Evolutionary conservation across 2,888 invertebrate genomes (phyloP), one percentile per base, ranked within the genome.

Genomic region (Tinea trinotella): DNA sequence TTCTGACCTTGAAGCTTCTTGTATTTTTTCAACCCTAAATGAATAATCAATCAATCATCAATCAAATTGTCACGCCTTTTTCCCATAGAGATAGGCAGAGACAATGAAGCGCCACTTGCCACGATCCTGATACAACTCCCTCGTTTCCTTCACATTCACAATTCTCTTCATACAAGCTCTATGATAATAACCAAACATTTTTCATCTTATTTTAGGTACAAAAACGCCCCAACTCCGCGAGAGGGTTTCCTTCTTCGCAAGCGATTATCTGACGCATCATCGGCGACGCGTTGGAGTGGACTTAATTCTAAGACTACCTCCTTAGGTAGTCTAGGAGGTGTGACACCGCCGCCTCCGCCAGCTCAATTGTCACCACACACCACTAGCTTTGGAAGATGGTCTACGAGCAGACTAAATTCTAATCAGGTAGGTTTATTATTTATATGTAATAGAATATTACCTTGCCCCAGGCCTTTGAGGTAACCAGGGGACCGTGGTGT

Each of bases 221-320:
- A 81, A 74, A 92, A 91, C 72, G 91, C 91, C 52, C 90, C 90
- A 59, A 90, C 92, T 53, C 92, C 93, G 18, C 88, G 90, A 57
- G 92, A 92, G 76, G 93, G 94, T 55, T 95, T 93, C 81, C 89
- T 94, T 57, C 89, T 94, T 57, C 92, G 94, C 65, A 94, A 94
- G 82, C 90, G 91, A 63, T 86, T 91, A 71, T 92, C 91, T 68
- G 92, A 92, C 70, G 89, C 89, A 54, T 88, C 88, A 6, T 89
- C 88, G 65, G 89, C 87, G 64, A 84, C 87, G 62, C 87, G 74
- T 71, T 88, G 74, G 88, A 85, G 88, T 62, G 91, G 91, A 9
- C 89, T 93, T 65, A 92, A 92, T 75, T 92, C 92, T 62, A 95
- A 95, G 87, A 95, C 95, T 61, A 95, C 95, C 50, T 95, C 95